phyloP scores from a whole-genome alignment of 1,140 invertebrate genomes.

The Neoseiulus cucumeris region DNA sequence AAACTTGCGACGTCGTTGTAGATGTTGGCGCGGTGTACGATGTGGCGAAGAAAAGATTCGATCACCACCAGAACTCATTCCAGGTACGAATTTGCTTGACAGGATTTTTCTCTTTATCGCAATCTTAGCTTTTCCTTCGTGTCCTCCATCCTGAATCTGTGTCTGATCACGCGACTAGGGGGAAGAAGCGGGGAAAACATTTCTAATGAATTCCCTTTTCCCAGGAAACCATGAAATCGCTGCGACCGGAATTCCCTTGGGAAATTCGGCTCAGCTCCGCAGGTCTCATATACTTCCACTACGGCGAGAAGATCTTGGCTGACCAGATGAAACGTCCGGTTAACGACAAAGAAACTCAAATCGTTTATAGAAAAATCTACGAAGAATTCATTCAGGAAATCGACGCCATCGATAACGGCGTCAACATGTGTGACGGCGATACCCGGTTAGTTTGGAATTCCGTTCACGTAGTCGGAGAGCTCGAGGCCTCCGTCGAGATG shows the following conservation, averaged over 20 bases:
- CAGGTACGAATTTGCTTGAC: conserved; percentile 14
- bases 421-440: conserved; percentile 52
- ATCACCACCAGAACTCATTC: conserved; percentile 71
- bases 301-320: conserved; percentile 57
- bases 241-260: conserved; percentile 32
- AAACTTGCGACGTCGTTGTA: conserved; percentile 77
- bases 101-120: too few species aligned
- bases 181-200: too few species aligned
- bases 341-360: conserved; percentile 27
- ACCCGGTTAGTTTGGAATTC: conserved; percentile 30
- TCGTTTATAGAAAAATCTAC: conserved; percentile 65
- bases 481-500: not conserved
- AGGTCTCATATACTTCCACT: conserved; percentile 77
- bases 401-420: conserved; percentile 90
- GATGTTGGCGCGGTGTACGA: conserved; percentile 86
- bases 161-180: too few species aligned
- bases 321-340: conserved; percentile 22
- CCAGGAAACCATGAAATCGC: conserved; percentile 36
- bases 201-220: too few species aligned
- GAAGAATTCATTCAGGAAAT: conserved; percentile 76
- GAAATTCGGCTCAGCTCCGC: conserved; percentile 71
- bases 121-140: too few species aligned
- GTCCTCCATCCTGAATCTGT: too few species aligned
- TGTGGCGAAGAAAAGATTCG: conserved; percentile 51
- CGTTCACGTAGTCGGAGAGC: conserved; percentile 12